These are phyloP conservation scores for Oligia fasciuncula DNA, from an alignment of 2,888 invertebrate genomes.

Conservation along the genomic window DNA sequence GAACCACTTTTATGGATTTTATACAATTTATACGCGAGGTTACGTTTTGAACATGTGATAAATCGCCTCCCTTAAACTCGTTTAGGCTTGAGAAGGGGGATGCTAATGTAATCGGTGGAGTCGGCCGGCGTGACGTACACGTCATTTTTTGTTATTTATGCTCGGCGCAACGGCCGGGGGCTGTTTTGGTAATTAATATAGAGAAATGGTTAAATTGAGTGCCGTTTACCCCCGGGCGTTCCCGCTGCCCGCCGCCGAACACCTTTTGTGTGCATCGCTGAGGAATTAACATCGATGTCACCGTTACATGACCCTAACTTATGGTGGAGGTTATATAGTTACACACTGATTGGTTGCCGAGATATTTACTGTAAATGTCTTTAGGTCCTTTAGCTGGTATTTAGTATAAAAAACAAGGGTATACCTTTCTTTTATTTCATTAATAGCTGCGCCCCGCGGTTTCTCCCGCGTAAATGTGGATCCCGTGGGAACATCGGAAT, in stretches of 20 bases:
- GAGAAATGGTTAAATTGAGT: constrained; percentile 82
- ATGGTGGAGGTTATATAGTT: constrained; percentile 20
- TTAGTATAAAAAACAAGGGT: neutral
- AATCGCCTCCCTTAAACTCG: constrained; percentile 81
- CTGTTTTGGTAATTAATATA: constrained; percentile 84
- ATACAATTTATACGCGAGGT: constrained; percentile 71
- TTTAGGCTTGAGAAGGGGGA: constrained; percentile 77
- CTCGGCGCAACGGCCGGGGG: constrained; percentile 73
- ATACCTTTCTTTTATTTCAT: neutral
- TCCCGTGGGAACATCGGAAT: too few species aligned
- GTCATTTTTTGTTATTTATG: constrained; percentile 84
- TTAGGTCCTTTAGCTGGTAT: neutral
- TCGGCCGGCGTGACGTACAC: constrained; percentile 93
- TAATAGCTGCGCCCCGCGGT: too few species aligned
- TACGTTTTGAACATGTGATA: constrained; percentile 81
- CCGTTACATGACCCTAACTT: constrained; percentile 56
- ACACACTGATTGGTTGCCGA: constrained; percentile 27
- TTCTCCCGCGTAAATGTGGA: too few species aligned
- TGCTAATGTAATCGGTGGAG: constrained; percentile 76
- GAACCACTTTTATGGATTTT: constrained; percentile 76
- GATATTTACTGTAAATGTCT: neutral
- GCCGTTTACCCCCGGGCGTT: constrained; percentile 81
- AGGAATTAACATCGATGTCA: constrained; percentile 76
- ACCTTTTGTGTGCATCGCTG: constrained; percentile 77
- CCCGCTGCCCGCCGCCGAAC: constrained; percentile 71